Evolutionary conservation across 1,140 invertebrate genomes (phyloP), one percentile per base, ranked within the genome.

Genomic region (Laupala kohalensis): DNA sequence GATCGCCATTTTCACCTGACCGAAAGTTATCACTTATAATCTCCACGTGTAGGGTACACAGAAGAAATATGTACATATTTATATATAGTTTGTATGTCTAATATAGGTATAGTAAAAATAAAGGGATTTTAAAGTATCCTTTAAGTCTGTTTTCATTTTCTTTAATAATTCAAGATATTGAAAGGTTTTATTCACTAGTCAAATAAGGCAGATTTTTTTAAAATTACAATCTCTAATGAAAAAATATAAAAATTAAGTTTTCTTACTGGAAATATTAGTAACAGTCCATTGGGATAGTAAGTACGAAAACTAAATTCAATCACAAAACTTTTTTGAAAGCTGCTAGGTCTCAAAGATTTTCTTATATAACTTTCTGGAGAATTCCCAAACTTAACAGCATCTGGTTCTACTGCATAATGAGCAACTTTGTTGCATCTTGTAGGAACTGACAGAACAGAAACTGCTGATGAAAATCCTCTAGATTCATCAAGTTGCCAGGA

Each of bases 381-480:
- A 79, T 95, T 93, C 4, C 93, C 94, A 76, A 95, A 95, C 80
- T 94, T 93, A 6, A 92, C 86, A 15, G 93, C 93, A 30, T 90
- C 88, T 0, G 88, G 86, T 79, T 94, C 91, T 65, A 92, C 82
- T 0, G 87, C 89, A 76, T 92, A 92, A 66, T 88, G 89, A 75
- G 75, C 71, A 78, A 80, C 62, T 23, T 70, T 30, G 15, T 70
- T 68, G 24, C 70, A 71, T 62, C 23, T 28, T 37, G 67, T 28
- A 25, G 66, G 29, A n/a, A 30, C 26, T 53, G 69, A 9, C 69
- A 64, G 24, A 27, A 69, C 69, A 27, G 53, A 23, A 15, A 70
- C 63, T 23, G 53, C 71, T 13, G 19, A 53, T 53, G 37, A 53
- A 53, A 53, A 13, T 19, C 19, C 37, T 53, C 37, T 53, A 53